Evolutionary conservation across 2,888 invertebrate species (phyloP), one percentile per base, ranked within the genome.

Genomic region (Drosophila kuntzei): DNA sequence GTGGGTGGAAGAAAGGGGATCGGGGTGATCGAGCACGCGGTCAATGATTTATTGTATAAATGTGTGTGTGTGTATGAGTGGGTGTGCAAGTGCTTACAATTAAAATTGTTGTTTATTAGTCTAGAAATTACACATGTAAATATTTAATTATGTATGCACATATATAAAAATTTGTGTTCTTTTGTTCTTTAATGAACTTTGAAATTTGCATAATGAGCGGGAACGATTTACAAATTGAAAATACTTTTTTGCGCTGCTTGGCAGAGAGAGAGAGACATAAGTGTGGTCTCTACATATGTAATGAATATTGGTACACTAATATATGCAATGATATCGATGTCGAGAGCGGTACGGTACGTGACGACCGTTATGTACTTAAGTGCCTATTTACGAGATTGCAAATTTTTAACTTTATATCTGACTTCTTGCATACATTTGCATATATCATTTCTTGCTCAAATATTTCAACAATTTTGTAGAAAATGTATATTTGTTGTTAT

Each of bases 351-450:
- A 64, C 27, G 46, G 79, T 79, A 79, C 79, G 85, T 86, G 85
- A 87, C 85, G 72, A 77, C 79, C 65, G 73, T 77, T 87, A 82
- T 85, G 80, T 87, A 87, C 80, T 80, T 87, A 80, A 80, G 76
- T 75, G 74, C 66, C 79, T 84, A 79, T 85, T 87, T 84, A 80
- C 73, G 80, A 85, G 82, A 87, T 80, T 85, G 80, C 75, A 67
- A 67, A 74, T 63, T 71, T 68, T 76, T 51, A 71, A 71, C 57
- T 67, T 76, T 62, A 62, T 71, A 69, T 72, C 66, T 69, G 65
- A 65, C 76, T 67, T 63, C 34, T 43, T 75, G 71, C 51, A 62
- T 41, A 64, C 46, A 60, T 32, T 34, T 22, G 14, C 22, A 27
- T 18, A 22, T 51, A 34, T 37, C 44, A 27, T 29, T 58, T 44